phyloP scores from a whole-genome alignment of 2,113 vertebrate species.

The Phrynosoma blainvillii region DNA sequence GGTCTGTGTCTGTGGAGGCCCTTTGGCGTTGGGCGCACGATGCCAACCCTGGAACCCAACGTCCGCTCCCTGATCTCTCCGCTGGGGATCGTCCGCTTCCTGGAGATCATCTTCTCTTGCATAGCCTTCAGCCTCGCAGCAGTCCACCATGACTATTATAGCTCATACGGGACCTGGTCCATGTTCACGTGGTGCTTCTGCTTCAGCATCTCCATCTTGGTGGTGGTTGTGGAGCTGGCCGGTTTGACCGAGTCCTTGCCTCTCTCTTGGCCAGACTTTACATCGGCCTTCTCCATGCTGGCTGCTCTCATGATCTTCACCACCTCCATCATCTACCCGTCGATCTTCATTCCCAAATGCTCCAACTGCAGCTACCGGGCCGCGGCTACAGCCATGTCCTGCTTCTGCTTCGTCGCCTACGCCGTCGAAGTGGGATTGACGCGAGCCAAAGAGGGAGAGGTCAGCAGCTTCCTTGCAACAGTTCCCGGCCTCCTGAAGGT shows the following conservation, averaged over 20 bases:
- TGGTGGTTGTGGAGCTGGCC: constrained; percentile 82
- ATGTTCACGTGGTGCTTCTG: constrained; percentile 91
- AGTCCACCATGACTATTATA: rapidly evolving
- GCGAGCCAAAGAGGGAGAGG: constrained; percentile 79
- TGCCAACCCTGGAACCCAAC: constrained; percentile 62
- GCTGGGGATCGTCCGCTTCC: constrained; percentile 79
- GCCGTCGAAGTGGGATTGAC: constrained; percentile 81
- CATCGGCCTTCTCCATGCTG: constrained; percentile 84
- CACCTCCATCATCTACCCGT: constrained; percentile 82
- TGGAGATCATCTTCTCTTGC: constrained; percentile 79
- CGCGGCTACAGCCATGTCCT: constrained; percentile 76
- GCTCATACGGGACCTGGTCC: constrained; percentile 78
- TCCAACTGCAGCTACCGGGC: constrained; percentile 59
- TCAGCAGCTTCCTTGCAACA: constrained; percentile 86
- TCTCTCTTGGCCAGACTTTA: constrained; percentile 90
- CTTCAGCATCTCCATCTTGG: constrained; percentile 78
- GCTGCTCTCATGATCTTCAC: constrained; percentile 83
- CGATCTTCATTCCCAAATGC: constrained; percentile 60
- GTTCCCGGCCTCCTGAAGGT: constrained; percentile 89
- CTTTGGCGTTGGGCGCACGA: not conserved
- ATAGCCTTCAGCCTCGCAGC: constrained; percentile 85
- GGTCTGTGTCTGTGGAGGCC: too few species aligned
- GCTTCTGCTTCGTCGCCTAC: constrained; percentile 81
- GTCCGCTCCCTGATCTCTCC: constrained; percentile 64
- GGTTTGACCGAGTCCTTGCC: constrained; percentile 70